Conservation (phyloP, 2,888 invertebrate species). For the Heliconius ismenius region DNA sequence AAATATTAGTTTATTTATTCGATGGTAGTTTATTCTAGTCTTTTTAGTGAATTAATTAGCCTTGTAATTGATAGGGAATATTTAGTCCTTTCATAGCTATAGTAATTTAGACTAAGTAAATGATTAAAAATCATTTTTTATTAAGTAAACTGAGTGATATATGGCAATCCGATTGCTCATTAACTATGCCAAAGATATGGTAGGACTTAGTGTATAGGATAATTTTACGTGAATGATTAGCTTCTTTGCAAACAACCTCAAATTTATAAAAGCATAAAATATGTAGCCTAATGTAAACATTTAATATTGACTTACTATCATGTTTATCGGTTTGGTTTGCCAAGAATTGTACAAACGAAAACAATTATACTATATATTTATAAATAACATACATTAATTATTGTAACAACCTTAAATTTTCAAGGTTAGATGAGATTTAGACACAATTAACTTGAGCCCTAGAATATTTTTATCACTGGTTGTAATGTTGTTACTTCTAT, state of each 20-base stretch:
- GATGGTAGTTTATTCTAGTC: not conserved
- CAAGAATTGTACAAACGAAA: not conserved
- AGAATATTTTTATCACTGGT: no score
- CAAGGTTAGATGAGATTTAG: not conserved
- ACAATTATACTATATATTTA: not conserved
- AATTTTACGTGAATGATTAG: not conserved
- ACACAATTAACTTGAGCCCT: not conserved
- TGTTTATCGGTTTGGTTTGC: not conserved
- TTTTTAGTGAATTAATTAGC: not conserved
- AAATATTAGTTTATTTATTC: not conserved
- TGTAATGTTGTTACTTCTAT: not conserved
- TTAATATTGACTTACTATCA: not conserved
- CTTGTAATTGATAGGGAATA: not conserved
- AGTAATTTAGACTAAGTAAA: not conserved
- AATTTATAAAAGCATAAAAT: not conserved
- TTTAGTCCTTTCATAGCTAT: not conserved
- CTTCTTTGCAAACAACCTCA: not conserved
- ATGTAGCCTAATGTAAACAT: no score
- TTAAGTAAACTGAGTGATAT: not conserved
- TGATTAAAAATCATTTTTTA: not conserved
- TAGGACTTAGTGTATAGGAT: not conserved
- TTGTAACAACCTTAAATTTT: not conserved
- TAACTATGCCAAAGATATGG: slow-evolving; percentile 36
- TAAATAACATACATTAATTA: not conserved
- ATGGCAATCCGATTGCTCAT: slow-evolving; percentile 36